Conservation (phyloP, 1,140 invertebrate species). For the Medauroidea extradentata region DNA sequence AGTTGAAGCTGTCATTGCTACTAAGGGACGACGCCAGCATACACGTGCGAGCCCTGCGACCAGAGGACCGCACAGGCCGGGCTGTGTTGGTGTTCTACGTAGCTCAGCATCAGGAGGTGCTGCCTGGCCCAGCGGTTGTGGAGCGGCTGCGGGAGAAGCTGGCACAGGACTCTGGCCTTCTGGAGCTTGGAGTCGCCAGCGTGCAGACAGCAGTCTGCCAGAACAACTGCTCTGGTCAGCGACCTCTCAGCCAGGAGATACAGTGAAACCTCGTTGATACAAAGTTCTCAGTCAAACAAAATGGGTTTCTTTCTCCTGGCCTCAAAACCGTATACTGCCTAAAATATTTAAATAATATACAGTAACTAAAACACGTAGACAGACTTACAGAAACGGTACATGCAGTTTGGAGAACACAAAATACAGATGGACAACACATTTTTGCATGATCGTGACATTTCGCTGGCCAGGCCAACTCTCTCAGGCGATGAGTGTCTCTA, state of each 20-base stretch:
- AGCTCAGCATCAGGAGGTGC: constrained; percentile 13
- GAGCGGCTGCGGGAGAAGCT: constrained; percentile 60
- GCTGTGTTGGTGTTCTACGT: constrained; percentile 53
- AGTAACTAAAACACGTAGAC: no score
- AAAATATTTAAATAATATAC: no score
- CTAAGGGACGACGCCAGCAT: constrained; percentile 63
- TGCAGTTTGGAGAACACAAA: no score
- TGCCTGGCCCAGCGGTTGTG: constrained; percentile 51
- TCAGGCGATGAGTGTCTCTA: no score
- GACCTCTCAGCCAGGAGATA: not conserved
- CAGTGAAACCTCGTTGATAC: no score
- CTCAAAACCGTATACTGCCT: no score
- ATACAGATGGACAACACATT: no score
- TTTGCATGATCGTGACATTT: no score
- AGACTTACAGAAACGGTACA: no score
- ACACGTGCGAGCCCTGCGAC: constrained; percentile 55
- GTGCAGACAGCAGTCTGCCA: constrained; percentile 83
- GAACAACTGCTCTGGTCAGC: constrained; percentile 79
- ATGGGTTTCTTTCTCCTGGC: no score
- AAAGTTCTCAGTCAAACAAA: no score
- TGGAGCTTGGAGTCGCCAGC: constrained; percentile 66
- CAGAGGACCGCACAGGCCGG: constrained; percentile 55
- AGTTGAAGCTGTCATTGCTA: constrained; percentile 55
- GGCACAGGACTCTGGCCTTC: constrained; percentile 61
- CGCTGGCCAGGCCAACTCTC: no score